phyloP scores from a whole-genome alignment of 2,797 vertebrate species.

The Labroides dimidiatus region DNA sequence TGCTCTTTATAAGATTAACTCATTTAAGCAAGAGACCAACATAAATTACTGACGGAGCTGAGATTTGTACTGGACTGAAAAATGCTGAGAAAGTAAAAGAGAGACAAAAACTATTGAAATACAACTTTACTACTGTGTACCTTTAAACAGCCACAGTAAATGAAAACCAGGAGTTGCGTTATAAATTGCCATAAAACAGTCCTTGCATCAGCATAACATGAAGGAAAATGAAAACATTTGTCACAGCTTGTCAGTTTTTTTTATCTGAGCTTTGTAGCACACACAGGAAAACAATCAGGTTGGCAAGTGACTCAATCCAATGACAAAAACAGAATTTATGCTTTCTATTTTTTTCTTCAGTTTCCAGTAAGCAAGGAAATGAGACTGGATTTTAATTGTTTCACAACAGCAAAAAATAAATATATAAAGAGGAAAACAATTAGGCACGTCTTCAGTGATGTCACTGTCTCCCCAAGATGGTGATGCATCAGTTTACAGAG shows the following conservation, averaged over 20 bases:
- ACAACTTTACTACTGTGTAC: slow-evolving; percentile 29
- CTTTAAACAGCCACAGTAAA: slow-evolving; percentile 20
- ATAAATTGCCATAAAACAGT: slow-evolving; percentile 24
- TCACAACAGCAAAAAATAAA: slow-evolving; percentile 37
- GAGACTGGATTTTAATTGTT: slow-evolving; percentile 68
- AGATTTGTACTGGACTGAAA: slow-evolving; percentile 16
- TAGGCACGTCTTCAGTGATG: slow-evolving; percentile 52
- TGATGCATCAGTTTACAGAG: slow-evolving; percentile 55
- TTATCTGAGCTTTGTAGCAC: slow-evolving; percentile 56
- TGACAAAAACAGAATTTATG: slow-evolving; percentile 72
- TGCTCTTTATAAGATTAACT: too few species aligned
- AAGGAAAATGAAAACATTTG: slow-evolving; percentile 53
- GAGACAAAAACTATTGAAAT: slow-evolving; percentile 30
- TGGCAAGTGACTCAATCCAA: slow-evolving; percentile 72
- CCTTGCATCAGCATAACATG: slow-evolving; percentile 56
- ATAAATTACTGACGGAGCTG: background rate
- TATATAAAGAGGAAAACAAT: slow-evolving; percentile 38
- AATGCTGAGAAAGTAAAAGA: slow-evolving; percentile 15
- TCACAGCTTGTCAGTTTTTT: slow-evolving; percentile 60
- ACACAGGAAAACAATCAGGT: slow-evolving; percentile 66
- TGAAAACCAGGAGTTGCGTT: slow-evolving; percentile 42
- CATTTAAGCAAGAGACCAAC: too few species aligned
- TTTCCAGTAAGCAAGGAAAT: slow-evolving; percentile 52
- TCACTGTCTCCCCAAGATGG: slow-evolving; percentile 43
- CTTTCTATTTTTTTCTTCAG: slow-evolving; percentile 54